Conservation (phyloP, 2,797 vertebrate species). For the Brachyrhaphis roseni region DNA sequence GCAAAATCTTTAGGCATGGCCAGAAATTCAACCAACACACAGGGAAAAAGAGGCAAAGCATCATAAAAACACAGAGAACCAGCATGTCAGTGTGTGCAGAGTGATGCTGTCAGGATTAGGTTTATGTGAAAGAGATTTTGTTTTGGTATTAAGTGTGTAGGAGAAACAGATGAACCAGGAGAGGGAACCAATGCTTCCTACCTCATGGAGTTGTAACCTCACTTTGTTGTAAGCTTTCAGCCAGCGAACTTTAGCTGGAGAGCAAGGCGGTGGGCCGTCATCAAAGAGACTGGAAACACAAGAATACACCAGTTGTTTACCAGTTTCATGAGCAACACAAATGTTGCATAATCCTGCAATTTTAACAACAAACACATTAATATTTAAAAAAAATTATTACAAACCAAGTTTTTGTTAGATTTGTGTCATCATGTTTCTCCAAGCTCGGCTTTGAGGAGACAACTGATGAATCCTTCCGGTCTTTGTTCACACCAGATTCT, state of each 20-base stretch:
- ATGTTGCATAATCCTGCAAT: background rate
- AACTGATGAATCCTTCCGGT: conserved; percentile 41
- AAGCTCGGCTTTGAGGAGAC: conserved; percentile 31
- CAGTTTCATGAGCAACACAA: background rate
- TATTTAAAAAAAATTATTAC: background rate
- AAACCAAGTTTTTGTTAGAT: conserved; percentile 57
- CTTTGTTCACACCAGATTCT: conserved; percentile 65
- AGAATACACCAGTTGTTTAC: conserved; percentile 11
- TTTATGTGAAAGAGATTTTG: background rate
- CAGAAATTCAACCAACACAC: conserved; percentile 70
- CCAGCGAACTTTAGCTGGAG: conserved; percentile 90
- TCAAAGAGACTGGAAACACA: conserved; percentile 69
- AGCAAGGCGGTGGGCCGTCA: conserved; percentile 81
- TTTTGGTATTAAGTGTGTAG: background rate
- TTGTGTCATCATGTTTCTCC: conserved; percentile 39
- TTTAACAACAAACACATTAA: background rate
- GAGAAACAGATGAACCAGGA: conserved; percentile 11
- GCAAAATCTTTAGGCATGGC: conserved; percentile 45
- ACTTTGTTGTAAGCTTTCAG: conserved; percentile 94
- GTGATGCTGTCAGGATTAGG: background rate
- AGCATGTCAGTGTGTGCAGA: conserved; percentile 4
- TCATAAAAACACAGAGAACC: background rate
- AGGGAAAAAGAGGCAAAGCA: background rate
- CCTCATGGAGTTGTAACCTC: conserved; percentile 89
- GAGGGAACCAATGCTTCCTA: conserved; percentile 50